Base-by-base conservation (phyloP, 2,797 vertebrate genomes). In the Characodon lateralis region DNA sequence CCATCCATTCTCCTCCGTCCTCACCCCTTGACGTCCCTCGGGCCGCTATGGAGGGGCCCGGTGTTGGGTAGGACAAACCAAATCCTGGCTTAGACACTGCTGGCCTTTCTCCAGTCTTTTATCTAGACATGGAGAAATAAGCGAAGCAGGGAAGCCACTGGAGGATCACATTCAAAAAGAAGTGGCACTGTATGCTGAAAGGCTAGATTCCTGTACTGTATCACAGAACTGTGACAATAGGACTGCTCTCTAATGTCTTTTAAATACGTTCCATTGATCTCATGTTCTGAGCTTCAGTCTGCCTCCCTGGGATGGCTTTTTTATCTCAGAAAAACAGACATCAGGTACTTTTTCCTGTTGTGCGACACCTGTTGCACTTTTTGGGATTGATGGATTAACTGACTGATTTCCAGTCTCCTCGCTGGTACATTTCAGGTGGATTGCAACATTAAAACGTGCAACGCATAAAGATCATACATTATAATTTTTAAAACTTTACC, bases 261-360 rank as follows among this genome's bases (percentile, higher is more conserved):
- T 92, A 89, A 93, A 93, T 90, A 91, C 92, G 89, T 87, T 90
- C 83, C 86, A 91, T 91, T 92, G 91, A 94, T 91, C 89, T 93
- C 82, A 50, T 84, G 79, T 89, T 92, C 89, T 89, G 88, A 89
- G 88, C 81, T 71, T 82, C 59, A 8, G 83, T 73, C 76, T 81
- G 81, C 72, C 83, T 88, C 73, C 2, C 81, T 84, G 84, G 83
- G 80, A 88, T 85, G 66, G 7, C 4, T 85, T 79, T 70, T 86
- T 77, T 50, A 87, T 91, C 86, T 84, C n/a, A 16, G 63, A 66
- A 83, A 86, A 83, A 88, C 85, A 48, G 76, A 88, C 78, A 68
- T 89, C 87, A 87, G 86, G 91, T 91, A 87, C 81, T 73, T 82
- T 86, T 80, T 88, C 75, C 82, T 84, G 71, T 87, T 83, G 69